These are phyloP conservation scores for Apodemia mormo DNA, from an alignment of 2,888 invertebrate genomes.

Conservation along the genomic window DNA sequence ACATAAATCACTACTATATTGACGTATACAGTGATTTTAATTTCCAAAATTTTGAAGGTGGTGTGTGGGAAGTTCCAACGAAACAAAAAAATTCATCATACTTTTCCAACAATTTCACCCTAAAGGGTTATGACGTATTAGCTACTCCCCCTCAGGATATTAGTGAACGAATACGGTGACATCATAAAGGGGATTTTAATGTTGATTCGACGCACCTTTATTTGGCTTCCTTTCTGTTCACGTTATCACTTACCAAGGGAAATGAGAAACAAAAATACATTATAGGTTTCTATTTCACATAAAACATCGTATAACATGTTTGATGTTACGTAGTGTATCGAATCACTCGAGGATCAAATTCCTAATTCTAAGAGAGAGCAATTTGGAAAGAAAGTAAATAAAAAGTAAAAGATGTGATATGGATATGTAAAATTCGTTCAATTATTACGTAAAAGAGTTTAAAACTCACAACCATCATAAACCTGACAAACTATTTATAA, in stretches of 20 bases:
- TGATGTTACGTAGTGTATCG: conserved; percentile 9
- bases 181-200: conserved; percentile 55
- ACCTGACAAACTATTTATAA: too few species aligned
- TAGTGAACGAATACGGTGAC: conserved; percentile 37
- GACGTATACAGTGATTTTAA: too few species aligned
- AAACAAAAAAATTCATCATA: neutral
- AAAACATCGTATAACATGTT: conserved; percentile 27
- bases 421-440: too few species aligned
- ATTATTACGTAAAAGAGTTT: too few species aligned
- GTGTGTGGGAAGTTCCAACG: too few species aligned
- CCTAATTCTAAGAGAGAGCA: too few species aligned
- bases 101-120: neutral
- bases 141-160: conserved; percentile 1
- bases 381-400: too few species aligned
- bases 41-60: too few species aligned
- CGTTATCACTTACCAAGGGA: conserved; percentile 61
- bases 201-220: conserved; percentile 60
- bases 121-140: conserved; percentile 1
- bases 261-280: conserved; percentile 51
- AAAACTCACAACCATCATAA: too few species aligned
- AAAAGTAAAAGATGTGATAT: too few species aligned
- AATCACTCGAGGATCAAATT: too few species aligned
- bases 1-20: too few species aligned
- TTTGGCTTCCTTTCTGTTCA: conserved; percentile 60
- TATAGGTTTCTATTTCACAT: conserved; percentile 20